Evolutionary conservation across 2,113 vertebrate genomes (phyloP), one percentile per base, ranked within the genome.

Genomic region (Cromileptes altivelis): DNA sequence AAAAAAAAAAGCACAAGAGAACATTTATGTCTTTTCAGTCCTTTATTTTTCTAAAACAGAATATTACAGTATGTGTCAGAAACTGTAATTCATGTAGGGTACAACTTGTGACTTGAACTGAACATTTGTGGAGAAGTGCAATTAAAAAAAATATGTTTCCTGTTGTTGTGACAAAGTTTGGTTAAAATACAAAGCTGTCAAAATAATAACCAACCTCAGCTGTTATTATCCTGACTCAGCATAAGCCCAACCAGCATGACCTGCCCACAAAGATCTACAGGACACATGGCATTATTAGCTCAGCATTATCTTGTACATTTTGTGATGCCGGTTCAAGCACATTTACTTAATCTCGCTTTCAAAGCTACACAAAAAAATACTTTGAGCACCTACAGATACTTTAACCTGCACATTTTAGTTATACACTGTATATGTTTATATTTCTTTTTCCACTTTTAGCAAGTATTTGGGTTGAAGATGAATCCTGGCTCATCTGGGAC

Each of bases 381-480:
- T 21, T 33, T 21, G 13, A 58, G 19, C 2, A 42, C 40, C 33
- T 1, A 10, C 1, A 56, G 11, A 56, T 56, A 30, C 23, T 21
- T 58, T 37, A 18, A 6, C 13, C 2, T 53, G 15, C 21, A 49
- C 3, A 1, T 45, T 27, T 37, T 75, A 2, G 3, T 11, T 53
- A 49, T 17, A 30, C 60, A 3, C 5, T 27, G 6, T 33, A 45
- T 2, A 15, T 19, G 21, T 55, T 18, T 25, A 13, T 5, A 12
- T 33, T 25, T 25, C 12, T 17, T 13, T 55, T 56, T 23, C 13
- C 1, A 80, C 21, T 42, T 88, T 73, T 65, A 87, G 50, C 93
- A 94, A 21, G 68, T 25, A 7, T 49, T 25, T n/a, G 70, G 13
- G 23, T 86, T 37, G 58, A 90, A 95, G 18, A 2, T 84, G 67